Percentiles rank a stretch among this genome's conserved stretches.
These are phyloP conservation scores for Amphiduros pacificus DNA, from an alignment of 2,888 invertebrate genomes.

Conservation along the genomic window DNA sequence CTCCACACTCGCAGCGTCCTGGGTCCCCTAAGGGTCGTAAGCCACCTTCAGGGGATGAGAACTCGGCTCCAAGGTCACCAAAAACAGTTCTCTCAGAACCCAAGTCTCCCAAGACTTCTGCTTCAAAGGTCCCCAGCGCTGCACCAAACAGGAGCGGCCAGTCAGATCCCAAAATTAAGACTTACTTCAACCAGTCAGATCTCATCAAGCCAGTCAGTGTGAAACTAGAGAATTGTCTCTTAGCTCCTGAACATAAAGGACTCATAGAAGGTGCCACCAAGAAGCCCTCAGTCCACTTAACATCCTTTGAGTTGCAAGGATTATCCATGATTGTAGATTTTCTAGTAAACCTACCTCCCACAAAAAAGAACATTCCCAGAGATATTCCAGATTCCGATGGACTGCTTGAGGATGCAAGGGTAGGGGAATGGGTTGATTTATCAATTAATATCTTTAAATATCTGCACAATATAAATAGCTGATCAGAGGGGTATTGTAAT, in stretches of 20 bases:
- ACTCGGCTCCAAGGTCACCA: conserved; percentile 8
- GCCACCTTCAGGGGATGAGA: background rate
- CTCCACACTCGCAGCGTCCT: background rate
- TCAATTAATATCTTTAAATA: too few relatives aligned
- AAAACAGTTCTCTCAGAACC: background rate
- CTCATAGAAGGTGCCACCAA: background rate
- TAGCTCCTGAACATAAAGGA: too few relatives aligned
- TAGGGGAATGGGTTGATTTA: too few relatives aligned
- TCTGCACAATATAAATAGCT: too few relatives aligned
- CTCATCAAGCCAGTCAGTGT: conserved; percentile 25
- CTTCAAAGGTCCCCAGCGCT: background rate
- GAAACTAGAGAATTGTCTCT: conserved; percentile 28
- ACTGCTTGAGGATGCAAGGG: conserved; percentile 79
- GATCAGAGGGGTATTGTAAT: too few relatives aligned
- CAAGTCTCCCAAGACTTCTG: background rate
- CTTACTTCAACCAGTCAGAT: conserved; percentile 11
- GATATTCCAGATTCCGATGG: conserved; percentile 86
- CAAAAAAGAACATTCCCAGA: conserved; percentile 89
- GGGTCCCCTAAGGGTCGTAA: background rate
- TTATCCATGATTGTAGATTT: conserved; percentile 76
- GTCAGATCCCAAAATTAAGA: conserved; percentile 1
- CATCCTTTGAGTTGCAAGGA: conserved; percentile 50
- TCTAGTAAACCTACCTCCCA: conserved; percentile 83
- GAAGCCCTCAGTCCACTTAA: conserved; percentile 33
- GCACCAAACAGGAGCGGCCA: too few relatives aligned